Base-by-base conservation (phyloP, 2,888 invertebrate genomes). In the Sminthurinus aureus region DNA sequence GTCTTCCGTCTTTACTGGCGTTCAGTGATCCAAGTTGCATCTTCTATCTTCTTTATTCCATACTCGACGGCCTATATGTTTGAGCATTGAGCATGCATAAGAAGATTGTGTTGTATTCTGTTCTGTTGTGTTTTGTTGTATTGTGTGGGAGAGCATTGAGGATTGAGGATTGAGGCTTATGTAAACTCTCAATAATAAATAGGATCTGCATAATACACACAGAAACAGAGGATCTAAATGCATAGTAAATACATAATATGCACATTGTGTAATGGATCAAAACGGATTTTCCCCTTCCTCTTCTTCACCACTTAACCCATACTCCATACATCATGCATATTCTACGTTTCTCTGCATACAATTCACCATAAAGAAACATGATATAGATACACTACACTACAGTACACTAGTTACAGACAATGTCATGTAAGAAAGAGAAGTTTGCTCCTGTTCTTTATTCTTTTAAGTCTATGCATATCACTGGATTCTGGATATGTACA, bases 171-270 rank as follows among this genome's bases (percentile, higher is more conserved):
- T 38, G 9, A 6, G 15, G 2, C 71, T 24, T 24, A 15, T 71
- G 71, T 71, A 71, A 71, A 24, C 71, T 71, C 71, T 71, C 71
- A 71, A 71, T 71, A 71, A 71, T 71, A 71, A 22, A 71, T 71
- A 71, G 71, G 24, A 71, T 71, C 6, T 71, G 26, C 24, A 71
- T 38, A 58, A 15, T 58, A 13, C 18, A 58, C 58, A 58, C 58
- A 58, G 2, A 38, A 38, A 38, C 38, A 38, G 38, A 38, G 38
- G 6, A 6, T n/a, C n/a, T 8, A 71, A 69, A 20, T 3, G 69
- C 3, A 20, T 18, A 69, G 20, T 69, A 22, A 22, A 20, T 69
- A 22, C 71, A 71, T 13, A 11, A 0, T 26, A 12, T 11, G 24
- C 15, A 13, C 26, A 8, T 22, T 26, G 24, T 71, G 11, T 71